Base-by-base conservation (phyloP, 2,888 invertebrate genomes). In the Synergus japonicus region DNA sequence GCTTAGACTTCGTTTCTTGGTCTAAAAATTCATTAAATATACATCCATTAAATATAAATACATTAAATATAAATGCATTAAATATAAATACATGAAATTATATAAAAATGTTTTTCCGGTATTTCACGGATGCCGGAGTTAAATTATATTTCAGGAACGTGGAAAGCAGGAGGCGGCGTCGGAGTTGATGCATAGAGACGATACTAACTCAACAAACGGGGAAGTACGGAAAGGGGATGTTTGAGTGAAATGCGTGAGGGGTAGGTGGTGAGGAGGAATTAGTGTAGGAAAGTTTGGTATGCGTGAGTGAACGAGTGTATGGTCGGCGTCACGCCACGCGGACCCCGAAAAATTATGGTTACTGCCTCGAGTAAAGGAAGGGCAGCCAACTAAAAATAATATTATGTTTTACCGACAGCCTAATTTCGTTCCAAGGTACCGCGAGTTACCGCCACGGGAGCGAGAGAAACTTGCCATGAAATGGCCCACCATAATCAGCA, bases 311-410 rank as follows among this genome's bases (percentile, higher is more conserved):
- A 86, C 86, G 87, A 89, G 85, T 87, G 88, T 90, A 91, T 91
- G 88, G 89, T 86, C 87, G 85, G 86, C 89, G 89, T 90, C 90
- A 90, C 89, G 91, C 89, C 87, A 90, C 87, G 86, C 86, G 85
- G 85, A 84, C 85, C 85, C 81, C 87, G 86, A 88, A 89, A 91
- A 91, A 86, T 91, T 91, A 91, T 90, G 90, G 90, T 89, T 88
- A 90, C 89, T 87, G 90, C 87, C 87, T 84, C 79, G 87, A 85
- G 85, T 89, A 87, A 86, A 85, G 87, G 83, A 85, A 81, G 84
- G 85, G 81, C 80, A 76, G 77, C 79, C 76, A 78, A 80, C 80
- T 89, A 90, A 91, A 90, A 91, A 91, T 91, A 91, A 91, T 89
- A 90, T 89, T 86, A 88, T 87, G 85, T 86, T 87, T 81, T 87